Percentiles rank a stretch among this genome's conserved stretches.
These are phyloP conservation scores for Rhopalosiphum maidis DNA, from an alignment of 1,140 invertebrate genomes.

Conservation along the genomic window DNA sequence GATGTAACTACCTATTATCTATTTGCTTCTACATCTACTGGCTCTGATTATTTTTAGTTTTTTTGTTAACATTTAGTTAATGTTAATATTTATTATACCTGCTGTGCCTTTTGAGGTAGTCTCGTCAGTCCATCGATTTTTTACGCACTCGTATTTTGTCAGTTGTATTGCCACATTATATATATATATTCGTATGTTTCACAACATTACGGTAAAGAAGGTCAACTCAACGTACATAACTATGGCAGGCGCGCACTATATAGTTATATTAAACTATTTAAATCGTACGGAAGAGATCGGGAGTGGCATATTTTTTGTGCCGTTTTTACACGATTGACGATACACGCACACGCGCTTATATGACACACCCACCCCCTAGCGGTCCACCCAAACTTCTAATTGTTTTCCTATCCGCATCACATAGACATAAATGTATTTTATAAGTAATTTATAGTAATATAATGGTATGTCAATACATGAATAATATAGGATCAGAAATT, in stretches of 20 bases:
- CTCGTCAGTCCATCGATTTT: not conserved
- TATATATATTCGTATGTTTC: not conserved
- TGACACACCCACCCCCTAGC: not conserved
- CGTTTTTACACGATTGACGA: not conserved
- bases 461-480: not conserved
- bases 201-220: not conserved
- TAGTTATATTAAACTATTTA: not conserved
- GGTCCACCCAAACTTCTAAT: not conserved
- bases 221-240: not conserved
- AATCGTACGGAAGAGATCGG: not conserved
- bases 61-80: not conserved
- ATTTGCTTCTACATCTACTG: not conserved
- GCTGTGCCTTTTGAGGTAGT: not conserved
- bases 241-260: not conserved
- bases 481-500: not conserved
- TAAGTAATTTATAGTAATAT: no score
- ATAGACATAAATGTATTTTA: not conserved
- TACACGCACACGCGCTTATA: not conserved
- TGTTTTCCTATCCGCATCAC: not conserved
- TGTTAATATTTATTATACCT: constrained; percentile 12
- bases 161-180: not conserved
- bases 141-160: not conserved
- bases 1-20: not conserved
- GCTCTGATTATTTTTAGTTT: not conserved
- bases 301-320: not conserved